Evolutionary conservation across 2,888 invertebrate genomes (phyloP).

Genomic region (Noctua janthina): DNA sequence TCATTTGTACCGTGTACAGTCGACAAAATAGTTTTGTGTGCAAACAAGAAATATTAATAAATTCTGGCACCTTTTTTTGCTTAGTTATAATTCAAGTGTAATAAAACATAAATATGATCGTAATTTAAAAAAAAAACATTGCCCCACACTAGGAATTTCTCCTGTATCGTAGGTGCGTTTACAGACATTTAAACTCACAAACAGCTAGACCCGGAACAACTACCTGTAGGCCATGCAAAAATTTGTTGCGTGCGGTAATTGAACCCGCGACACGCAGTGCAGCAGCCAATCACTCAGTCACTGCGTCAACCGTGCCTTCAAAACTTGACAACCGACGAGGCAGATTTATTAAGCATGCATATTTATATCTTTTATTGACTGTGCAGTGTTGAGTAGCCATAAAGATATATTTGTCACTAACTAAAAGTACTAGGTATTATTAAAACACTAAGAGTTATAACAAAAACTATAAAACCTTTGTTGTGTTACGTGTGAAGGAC

Average conservation of each 20-base stretch:
- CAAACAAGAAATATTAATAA: background rate
- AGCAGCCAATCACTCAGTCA: no score
- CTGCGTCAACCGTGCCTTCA: no score
- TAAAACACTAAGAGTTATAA: constrained; percentile 18
- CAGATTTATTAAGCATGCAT: background rate
- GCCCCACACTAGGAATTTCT: no score
- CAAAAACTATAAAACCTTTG: constrained; percentile 42
- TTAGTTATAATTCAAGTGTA: background rate
- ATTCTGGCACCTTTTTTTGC: background rate
- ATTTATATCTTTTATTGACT: background rate
- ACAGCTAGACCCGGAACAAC: no score
- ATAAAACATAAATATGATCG: no score
- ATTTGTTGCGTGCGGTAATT: no score
- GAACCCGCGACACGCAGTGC: no score
- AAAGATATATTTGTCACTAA: constrained; percentile 23
- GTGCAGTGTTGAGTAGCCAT: background rate
- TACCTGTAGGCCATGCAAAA: no score
- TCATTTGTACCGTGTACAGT: background rate
- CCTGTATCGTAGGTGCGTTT: no score
- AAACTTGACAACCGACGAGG: no score
- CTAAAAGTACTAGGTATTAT: constrained; percentile 4
- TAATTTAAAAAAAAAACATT: no score
- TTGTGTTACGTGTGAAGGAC: constrained; percentile 38
- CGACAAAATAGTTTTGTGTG: background rate
- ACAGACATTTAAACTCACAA: no score